A percentile compares a stretch with the other conserved stretches of the same genome.
These are phyloP conservation scores for Elephas maximus DNA, from an alignment of 2,113 vertebrate species.

Conservation along the genomic window DNA sequence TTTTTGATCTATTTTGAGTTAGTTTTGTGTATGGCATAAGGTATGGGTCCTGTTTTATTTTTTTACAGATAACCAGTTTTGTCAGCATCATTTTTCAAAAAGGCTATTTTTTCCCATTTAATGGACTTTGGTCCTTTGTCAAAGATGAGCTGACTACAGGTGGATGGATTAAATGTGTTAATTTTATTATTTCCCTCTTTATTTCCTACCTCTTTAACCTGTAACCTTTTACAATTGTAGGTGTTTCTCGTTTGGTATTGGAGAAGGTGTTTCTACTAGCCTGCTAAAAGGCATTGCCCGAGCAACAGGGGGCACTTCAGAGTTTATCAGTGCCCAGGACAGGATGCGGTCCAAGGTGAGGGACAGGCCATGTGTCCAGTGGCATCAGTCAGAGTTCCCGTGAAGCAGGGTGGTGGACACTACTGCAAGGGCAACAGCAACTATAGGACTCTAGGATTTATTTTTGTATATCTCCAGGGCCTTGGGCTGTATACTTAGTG, in stretches of 20 bases:
- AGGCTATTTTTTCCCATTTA: no score
- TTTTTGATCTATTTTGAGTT: no score
- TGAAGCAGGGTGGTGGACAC: no score
- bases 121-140: no score
- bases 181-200: background rate
- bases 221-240: slow-evolving; percentile 76
- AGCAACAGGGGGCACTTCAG: slow-evolving; percentile 88
- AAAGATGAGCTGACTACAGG: no score
- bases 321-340: slow-evolving; percentile 92
- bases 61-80: no score
- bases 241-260: slow-evolving; percentile 94
- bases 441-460: accelerated
- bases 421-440: background rate
- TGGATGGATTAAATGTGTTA: background rate
- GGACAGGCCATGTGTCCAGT: background rate
- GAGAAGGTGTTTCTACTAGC: slow-evolving; percentile 92
- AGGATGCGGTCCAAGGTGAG: slow-evolving; percentile 93
- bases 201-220: background rate
- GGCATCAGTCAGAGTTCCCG: accelerated
- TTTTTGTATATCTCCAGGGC: background rate
- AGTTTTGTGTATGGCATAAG: no score
- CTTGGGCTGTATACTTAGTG: background rate
- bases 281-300: slow-evolving; percentile 91
- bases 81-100: no score
- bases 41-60: no score